Conservation (phyloP, 2,797 vertebrate species). For the Acestrorhynchus altus region DNA sequence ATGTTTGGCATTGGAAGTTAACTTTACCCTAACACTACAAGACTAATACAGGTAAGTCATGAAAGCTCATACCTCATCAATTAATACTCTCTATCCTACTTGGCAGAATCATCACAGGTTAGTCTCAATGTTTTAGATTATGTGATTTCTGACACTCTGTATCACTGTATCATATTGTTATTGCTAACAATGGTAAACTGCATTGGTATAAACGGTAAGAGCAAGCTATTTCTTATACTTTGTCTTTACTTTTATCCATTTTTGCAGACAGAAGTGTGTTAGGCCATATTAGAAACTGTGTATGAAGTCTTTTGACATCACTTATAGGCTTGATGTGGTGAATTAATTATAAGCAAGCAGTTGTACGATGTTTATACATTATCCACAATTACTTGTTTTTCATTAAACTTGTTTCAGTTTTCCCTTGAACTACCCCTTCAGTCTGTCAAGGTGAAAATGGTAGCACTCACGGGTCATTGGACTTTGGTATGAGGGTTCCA, state of each 20-base stretch:
- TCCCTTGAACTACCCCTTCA: background rate
- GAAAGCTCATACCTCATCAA: background rate
- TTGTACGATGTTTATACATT: background rate
- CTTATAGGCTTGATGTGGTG: background rate
- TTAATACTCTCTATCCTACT: background rate
- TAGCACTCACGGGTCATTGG: slow-evolving; percentile 96
- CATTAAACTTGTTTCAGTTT: background rate
- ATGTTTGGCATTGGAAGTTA: background rate
- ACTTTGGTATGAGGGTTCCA: slow-evolving; percentile 98
- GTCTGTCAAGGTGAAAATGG: background rate
- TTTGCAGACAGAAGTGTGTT: background rate
- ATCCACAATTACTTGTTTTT: too few species aligned
- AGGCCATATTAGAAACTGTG: background rate
- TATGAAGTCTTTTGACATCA: background rate
- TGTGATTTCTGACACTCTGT: background rate
- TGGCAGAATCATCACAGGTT: background rate
- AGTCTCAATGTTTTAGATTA: background rate
- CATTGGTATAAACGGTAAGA: too few species aligned
- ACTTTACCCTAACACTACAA: too few species aligned
- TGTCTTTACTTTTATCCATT: background rate
- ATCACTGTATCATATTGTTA: too few species aligned
- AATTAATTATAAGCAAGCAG: background rate
- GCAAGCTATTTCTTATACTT: too few species aligned
- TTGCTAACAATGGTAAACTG: background rate
- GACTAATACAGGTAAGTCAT: background rate